These are phyloP conservation scores for Setipinna tenuifilis DNA, from an alignment of 2,797 vertebrate genomes.

Conservation along the genomic window DNA sequence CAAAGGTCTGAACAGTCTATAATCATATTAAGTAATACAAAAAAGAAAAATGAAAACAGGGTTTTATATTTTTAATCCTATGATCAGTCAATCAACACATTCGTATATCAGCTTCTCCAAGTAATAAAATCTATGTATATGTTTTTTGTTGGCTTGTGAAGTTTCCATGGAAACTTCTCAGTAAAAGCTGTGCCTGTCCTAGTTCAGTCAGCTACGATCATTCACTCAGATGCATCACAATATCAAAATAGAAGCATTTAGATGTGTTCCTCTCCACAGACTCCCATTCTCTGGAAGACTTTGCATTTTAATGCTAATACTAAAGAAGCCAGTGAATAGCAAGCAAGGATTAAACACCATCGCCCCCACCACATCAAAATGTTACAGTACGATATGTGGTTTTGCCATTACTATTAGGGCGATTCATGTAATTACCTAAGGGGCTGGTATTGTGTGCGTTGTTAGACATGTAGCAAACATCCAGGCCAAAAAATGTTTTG, in stretches of 20 bases:
- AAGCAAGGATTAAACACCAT: neutral
- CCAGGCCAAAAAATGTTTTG: no score
- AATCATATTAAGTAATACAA: neutral
- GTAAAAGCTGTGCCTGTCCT: slow-evolving; percentile 44
- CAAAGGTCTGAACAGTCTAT: neutral
- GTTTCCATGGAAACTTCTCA: slow-evolving; percentile 42
- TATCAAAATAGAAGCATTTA: slow-evolving; percentile 25
- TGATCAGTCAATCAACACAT: neutral
- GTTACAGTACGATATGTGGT: neutral
- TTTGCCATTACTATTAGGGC: neutral
- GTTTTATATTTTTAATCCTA: no score
- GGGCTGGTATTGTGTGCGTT: neutral
- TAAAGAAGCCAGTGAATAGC: neutral
- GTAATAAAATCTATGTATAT: slow-evolving; percentile 31
- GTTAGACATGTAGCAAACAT: neutral
- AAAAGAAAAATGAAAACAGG: no score
- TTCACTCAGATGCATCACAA: slow-evolving; percentile 40
- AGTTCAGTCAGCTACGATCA: slow-evolving; percentile 50
- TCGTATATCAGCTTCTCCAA: neutral
- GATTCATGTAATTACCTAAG: neutral
- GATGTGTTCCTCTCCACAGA: slow-evolving; percentile 28
- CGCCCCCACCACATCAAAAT: neutral
- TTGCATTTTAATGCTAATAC: neutral
- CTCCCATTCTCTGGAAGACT: neutral
- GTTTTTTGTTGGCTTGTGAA: slow-evolving; percentile 38